These are phyloP conservation scores for Pomacea canaliculata DNA, from an alignment of 2,888 invertebrate genomes.

Conservation along the genomic window DNA sequence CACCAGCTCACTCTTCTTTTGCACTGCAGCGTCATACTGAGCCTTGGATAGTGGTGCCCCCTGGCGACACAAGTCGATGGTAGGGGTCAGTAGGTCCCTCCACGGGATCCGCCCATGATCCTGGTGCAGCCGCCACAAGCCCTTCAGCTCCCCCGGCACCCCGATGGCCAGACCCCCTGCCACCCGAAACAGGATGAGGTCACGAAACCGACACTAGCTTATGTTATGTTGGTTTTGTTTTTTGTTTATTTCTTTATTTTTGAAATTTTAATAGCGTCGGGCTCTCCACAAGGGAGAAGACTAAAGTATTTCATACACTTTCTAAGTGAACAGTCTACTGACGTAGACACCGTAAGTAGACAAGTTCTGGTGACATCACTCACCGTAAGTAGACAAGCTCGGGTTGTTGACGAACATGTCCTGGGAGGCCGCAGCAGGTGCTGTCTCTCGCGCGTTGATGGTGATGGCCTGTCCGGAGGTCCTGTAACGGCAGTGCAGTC, in stretches of 20 bases:
- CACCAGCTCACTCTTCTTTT: neutral
- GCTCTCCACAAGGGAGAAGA: too few species aligned
- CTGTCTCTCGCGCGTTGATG: conserved; percentile 82
- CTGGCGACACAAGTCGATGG: conserved; percentile 80
- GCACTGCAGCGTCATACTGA: conserved; percentile 10
- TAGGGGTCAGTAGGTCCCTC: conserved; percentile 83
- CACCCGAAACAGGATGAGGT: neutral
- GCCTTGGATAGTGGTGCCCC: conserved; percentile 74
- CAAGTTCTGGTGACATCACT: neutral
- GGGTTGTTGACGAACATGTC: conserved; percentile 73
- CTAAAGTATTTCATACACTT: too few species aligned
- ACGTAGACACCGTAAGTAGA: too few species aligned
- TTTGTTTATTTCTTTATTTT: too few species aligned
- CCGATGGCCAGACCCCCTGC: conserved; percentile 78
- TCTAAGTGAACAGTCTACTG: too few species aligned
- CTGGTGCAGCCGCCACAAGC: conserved; percentile 83
- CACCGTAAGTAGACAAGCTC: conserved; percentile 25
- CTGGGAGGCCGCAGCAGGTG: conserved; percentile 77
- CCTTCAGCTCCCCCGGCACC: conserved; percentile 90
- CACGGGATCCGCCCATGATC: conserved; percentile 83
- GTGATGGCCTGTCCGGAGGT: conserved; percentile 38
- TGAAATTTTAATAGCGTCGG: too few species aligned
- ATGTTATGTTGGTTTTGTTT: too few species aligned
- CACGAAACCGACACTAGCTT: neutral
- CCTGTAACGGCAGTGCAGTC: conserved; percentile 34